These are phyloP conservation scores for Drosophila oshimai DNA, from an alignment of 1,140 invertebrate genomes.

Conservation along the genomic window DNA sequence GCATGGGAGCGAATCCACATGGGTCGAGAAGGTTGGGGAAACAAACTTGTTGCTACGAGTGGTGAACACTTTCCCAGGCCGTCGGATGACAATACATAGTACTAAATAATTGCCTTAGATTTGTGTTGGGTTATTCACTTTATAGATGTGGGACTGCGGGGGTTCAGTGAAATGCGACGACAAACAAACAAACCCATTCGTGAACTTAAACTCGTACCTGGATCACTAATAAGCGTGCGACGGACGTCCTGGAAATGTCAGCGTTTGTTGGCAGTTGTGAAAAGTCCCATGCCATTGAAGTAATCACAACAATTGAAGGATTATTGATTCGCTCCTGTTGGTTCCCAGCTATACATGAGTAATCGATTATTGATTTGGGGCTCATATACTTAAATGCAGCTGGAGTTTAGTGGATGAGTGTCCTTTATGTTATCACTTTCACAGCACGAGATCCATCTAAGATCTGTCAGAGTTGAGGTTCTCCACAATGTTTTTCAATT, in stretches of 20 bases:
- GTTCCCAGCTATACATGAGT: slow-evolving; percentile 18
- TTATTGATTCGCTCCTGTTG: slow-evolving; percentile 63
- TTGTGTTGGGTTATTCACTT: slow-evolving; percentile 1
- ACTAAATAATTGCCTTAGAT: slow-evolving; percentile 42
- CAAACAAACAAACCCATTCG: slow-evolving; percentile 36
- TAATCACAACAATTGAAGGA: slow-evolving; percentile 74
- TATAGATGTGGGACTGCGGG: background rate
- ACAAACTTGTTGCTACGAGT: slow-evolving; percentile 37
- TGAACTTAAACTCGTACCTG: slow-evolving; percentile 25
- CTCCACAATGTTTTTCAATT: background rate
- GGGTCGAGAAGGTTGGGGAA: slow-evolving; percentile 6
- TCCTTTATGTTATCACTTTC: background rate
- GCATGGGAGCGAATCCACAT: slow-evolving; percentile 18
- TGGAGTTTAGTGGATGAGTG: background rate
- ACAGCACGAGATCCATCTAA: background rate
- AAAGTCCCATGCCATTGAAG: slow-evolving; percentile 72
- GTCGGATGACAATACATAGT: slow-evolving; percentile 27
- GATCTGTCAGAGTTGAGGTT: background rate
- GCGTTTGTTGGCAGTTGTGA: slow-evolving; percentile 62
- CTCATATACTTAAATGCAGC: background rate
- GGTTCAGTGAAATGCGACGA: background rate
- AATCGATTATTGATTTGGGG: slow-evolving; percentile 73
- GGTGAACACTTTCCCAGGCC: slow-evolving; percentile 5
- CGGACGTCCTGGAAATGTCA: slow-evolving; percentile 40
- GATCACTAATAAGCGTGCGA: slow-evolving; percentile 36